Evolutionary conservation across 2,113 vertebrate genomes (phyloP), one percentile per base, ranked within the genome.

Genomic region (Erythrocebus patas): DNA sequence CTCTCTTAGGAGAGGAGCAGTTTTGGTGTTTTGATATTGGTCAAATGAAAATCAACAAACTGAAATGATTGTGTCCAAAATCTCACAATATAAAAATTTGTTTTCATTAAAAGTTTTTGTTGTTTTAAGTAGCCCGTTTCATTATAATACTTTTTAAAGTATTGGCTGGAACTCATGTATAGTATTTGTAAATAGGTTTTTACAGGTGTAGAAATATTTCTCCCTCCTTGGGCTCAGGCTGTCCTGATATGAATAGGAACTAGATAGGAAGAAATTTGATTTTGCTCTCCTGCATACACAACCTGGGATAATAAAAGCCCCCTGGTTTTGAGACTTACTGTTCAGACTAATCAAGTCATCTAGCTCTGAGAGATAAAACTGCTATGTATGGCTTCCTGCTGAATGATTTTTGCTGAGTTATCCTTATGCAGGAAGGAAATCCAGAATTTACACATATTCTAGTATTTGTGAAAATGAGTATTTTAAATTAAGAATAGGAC

Each of bases 391-490:
- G 22, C 20, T 89, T 23, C 43, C 45, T 97, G 57, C 50, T 59
- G 40, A 92, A 68, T 96, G 38, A 55, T 88, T 83, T 95, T 91
- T 97, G 32, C 30, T 83, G 70, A 68, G 59, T 8, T 96, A 78
- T 80, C 45, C 8, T 94, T 86, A 70, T 20, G 20, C 14, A 90
- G 27, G 38, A 90, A 57, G 43, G 48, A 94, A 91, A 95, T 88
- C 8, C 78, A 95, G 73, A 93, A 80, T 72, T 93, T 80, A 81
- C 3, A 78, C 43, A 43, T 78, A 57, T 59, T 76, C 23, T 3
- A 88, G n/a, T 17, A 80, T 40, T 87, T 95, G 61, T 87, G 59
- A 84, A 96, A 97, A 85, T 66, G 23, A 95, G 16, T 88, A 92
- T 94, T 87, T 94, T 81, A 70, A 94, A 70, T 23, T 91, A 70